Evolutionary conservation across 2,888 invertebrate genomes (phyloP).

Genomic region (Coecobrya sp.): DNA sequence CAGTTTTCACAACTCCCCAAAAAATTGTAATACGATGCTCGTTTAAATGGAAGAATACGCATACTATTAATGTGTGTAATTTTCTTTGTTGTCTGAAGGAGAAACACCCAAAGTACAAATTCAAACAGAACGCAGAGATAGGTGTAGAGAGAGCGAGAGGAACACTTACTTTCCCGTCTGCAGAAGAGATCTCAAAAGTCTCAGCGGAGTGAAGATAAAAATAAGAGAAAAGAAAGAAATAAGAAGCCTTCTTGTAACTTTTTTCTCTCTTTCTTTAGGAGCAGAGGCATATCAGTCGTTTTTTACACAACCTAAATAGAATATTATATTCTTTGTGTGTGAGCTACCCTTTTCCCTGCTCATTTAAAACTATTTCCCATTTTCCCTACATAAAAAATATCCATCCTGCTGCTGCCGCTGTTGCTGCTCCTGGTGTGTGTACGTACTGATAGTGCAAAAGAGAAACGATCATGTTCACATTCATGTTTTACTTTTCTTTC

Average conservation of each 20-base stretch:
- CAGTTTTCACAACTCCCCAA: neutral
- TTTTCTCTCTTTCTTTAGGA: neutral
- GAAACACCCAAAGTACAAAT: conserved; percentile 7
- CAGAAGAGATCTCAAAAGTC: conserved; percentile 15
- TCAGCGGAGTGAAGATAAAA: neutral
- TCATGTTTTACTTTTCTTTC: conserved; percentile 18
- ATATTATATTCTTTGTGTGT: neutral
- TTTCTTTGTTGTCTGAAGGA: neutral
- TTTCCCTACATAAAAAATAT: conserved; percentile 18
- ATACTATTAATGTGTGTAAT: neutral
- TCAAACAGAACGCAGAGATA: neutral
- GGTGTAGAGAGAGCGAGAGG: neutral
- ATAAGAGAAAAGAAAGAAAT: conserved; percentile 1
- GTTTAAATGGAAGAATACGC: neutral
- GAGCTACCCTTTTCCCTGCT: neutral
- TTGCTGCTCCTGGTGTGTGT: neutral
- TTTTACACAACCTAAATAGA: conserved; percentile 14
- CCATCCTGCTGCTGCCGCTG: too few species aligned
- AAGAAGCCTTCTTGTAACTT: neutral
- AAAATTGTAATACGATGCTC: neutral
- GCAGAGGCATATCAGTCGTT: neutral
- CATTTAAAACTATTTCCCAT: conserved; percentile 35
- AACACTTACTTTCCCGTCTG: neutral
- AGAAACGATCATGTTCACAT: neutral
- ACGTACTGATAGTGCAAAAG: neutral